Base-by-base conservation (phyloP, 2,888 invertebrate species). In the Synanthedon vespiformis region DNA sequence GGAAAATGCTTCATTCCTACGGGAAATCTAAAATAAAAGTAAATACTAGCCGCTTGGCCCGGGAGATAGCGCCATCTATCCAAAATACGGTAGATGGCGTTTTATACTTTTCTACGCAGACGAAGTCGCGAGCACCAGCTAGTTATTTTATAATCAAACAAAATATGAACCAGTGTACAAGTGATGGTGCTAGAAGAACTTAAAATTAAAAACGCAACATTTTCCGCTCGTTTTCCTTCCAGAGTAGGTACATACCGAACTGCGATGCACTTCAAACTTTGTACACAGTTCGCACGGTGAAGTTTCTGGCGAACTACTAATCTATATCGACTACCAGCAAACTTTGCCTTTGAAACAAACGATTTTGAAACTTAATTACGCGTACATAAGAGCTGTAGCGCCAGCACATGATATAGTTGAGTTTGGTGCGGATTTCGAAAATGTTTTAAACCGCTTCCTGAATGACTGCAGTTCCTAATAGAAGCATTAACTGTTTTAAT, bases 251-350 rank as follows among this genome's bases (percentile, higher is more conserved):
- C 34, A 10, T 70, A 56, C 51, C 51, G 49, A 59, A 61, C 57
- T 56, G 61, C 66, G 55, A 62, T 68, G 70, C 70, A 73, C 72
- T 74, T 67, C 64, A 70, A 74, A 75, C 68, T 71, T 74, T 61
- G 5, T n/a, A 14, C 44, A 14, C 48, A 22, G 48, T 48, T 14
- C 48, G 40, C 22, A 34, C 51, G 58, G 57, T 56, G 61, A 71
- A 72, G 70, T 72, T 63, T 48, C 56, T 68, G 63, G 62, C 62
- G 60, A 55, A 69, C 72, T 71, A 67, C 77, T 74, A 77, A 78
- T 78, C 77, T 69, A 70, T 71, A 74, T 69, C 63, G 66, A 52
- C 54, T 34, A 55, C 52, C 40, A 51, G 44, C 34, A 50, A 73
- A 76, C 67, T 72, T 70, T 62, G 56, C 62, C 68, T 68, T 68